These are phyloP conservation scores for Drosophila sordidula DNA, from an alignment of 2,888 invertebrate species.

Conservation along the genomic window DNA sequence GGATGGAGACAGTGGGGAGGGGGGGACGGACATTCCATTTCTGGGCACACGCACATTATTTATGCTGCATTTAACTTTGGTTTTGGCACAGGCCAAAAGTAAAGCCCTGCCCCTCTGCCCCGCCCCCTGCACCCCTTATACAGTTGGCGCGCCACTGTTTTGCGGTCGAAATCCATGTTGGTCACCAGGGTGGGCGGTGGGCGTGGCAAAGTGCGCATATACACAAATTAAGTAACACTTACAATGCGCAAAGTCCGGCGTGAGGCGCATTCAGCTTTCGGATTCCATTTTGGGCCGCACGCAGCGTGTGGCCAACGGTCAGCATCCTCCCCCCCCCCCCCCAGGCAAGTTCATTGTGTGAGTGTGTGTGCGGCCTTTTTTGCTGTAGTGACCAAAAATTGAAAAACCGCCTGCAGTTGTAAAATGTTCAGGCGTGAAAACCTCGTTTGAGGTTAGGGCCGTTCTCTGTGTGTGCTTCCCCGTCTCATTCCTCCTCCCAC, in stretches of 20 bases:
- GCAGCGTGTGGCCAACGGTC: slow-evolving; percentile 59
- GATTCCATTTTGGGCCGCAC: slow-evolving; percentile 71
- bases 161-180: slow-evolving; percentile 70
- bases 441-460: slow-evolving; percentile 75
- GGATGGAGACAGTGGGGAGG: background rate
- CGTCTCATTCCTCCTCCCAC: background rate
- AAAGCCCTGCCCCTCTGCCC: slow-evolving; percentile 9
- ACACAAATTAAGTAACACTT: slow-evolving; percentile 79
- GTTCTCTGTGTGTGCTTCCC: background rate
- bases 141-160: slow-evolving; percentile 68
- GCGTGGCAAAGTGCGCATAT: slow-evolving; percentile 63
- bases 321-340: background rate
- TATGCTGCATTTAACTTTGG: slow-evolving; percentile 81
- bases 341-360: background rate
- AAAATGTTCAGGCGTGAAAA: slow-evolving; percentile 81
- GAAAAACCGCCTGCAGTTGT: slow-evolving; percentile 81
- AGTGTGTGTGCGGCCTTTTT: slow-evolving; percentile 49
- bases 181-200: slow-evolving; percentile 16
- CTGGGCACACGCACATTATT: slow-evolving; percentile 73
- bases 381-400: slow-evolving; percentile 71
- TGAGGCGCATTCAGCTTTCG: slow-evolving; percentile 50
- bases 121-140: background rate
- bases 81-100: slow-evolving; percentile 57
- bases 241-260: slow-evolving; percentile 52
- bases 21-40: background rate